phyloP scores from a whole-genome alignment of 2,797 vertebrate genomes.

The Tapera naevia region DNA sequence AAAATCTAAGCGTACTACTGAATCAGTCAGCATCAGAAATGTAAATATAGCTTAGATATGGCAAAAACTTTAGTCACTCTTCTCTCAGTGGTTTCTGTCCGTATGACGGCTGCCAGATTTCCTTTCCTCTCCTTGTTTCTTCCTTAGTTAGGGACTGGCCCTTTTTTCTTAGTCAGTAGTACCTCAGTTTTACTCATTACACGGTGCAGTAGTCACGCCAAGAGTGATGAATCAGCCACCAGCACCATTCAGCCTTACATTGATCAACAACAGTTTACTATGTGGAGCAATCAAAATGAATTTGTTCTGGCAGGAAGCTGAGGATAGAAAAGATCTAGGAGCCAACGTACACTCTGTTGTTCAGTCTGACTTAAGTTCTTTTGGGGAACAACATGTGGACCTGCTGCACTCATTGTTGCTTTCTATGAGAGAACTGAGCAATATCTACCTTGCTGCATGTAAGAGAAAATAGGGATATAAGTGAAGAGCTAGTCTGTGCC shows the following conservation, averaged over 20 bases:
- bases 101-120: not conserved
- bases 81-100: not conserved
- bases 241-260: not conserved
- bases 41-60: not conserved
- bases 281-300: not conserved
- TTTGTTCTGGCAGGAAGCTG: not conserved
- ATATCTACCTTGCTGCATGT: not conserved
- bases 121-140: not conserved
- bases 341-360: rapidly evolving
- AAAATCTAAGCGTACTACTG: not conserved
- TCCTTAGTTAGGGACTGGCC: not conserved
- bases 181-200: not conserved
- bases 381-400: not conserved
- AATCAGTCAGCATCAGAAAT: not conserved
- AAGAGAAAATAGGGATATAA: not conserved
- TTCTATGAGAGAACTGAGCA: not conserved
- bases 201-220: not conserved
- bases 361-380: not conserved
- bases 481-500: not conserved
- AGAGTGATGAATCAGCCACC: not conserved
- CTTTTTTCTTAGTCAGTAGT: not conserved
- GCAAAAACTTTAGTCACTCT: not conserved
- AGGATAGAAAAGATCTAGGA: not conserved
- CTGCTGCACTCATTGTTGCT: not conserved
- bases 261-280: not conserved